Base-by-base conservation (phyloP, 2,113 vertebrate species). In the Bos javanicus region DNA sequence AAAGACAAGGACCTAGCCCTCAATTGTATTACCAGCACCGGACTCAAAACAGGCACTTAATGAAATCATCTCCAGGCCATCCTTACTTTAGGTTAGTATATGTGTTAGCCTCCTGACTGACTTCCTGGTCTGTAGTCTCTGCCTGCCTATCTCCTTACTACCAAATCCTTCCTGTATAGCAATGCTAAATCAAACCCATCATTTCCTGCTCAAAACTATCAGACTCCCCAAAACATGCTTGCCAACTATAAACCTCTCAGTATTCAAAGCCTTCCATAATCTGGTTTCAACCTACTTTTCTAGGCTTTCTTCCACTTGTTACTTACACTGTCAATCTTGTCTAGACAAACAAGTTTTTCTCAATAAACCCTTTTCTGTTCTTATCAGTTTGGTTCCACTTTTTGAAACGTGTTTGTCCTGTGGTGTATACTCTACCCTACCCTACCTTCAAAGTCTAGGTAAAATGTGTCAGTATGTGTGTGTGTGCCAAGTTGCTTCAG, bases 161-260 rank as follows among this genome's bases (percentile, higher is more conserved):
- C 36, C 80, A 93, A 43, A 59, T 64, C 25, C n/a, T 67, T 90
- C 54, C 56, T 85, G 9, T 80, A 74, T 3, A 87, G 57, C 13
- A 94, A 48, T 74, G 56, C 48, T 92, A 90, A 94, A 95, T 94
- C 33, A 90, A 95, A 54, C 50, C 54, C 43, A 87, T 36, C 52
- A 84, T 95, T 95, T 95, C 39, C n/a, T 97, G 88, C 76, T 95
- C 59, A 67, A 60, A 97, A 94, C 74, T 57, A 89, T 86, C 60
- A 43, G 56, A 95, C 50, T 96, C 48, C 52, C 15, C 25, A 90
- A 33, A 59, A 83, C 16, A 88, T 90, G 84, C 5, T 36, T 25
- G 74, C 43, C 82, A 94, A 90, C 25, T 87, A 43, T 88, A 60
- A 95, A 87, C 57, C 94, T 21, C 30, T 52, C 60, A 67, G 13